Conservation (phyloP, 2,113 vertebrate species). For the Psittacara wagleri region DNA sequence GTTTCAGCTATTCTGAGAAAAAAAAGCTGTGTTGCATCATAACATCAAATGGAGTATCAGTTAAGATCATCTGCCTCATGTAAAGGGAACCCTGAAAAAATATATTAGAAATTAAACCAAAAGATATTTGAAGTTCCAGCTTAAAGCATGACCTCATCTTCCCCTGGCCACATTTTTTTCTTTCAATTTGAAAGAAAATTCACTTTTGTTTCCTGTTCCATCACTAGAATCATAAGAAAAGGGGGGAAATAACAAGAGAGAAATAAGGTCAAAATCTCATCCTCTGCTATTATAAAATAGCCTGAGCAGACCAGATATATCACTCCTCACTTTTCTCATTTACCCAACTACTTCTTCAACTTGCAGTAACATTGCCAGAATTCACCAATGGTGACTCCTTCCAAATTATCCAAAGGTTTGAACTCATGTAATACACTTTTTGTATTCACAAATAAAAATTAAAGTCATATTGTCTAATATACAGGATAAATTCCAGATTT, state of each 20-base stretch:
- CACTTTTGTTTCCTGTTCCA: not conserved
- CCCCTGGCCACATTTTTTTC: not conserved
- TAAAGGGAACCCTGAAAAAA: not conserved
- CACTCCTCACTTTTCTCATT: not conserved
- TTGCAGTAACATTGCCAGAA: not conserved
- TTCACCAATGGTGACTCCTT: not conserved
- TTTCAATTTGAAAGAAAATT: not conserved
- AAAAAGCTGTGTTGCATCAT: not conserved
- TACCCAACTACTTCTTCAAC: not conserved
- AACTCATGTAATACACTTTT: not conserved
- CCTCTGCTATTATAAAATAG: not conserved
- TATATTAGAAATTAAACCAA: not conserved
- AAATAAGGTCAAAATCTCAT: not conserved
- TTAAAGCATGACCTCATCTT: not conserved
- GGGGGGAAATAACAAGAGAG: not conserved
- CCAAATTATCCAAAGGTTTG: not conserved
- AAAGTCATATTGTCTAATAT: not conserved
- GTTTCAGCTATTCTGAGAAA: not conserved
- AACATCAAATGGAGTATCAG: not conserved
- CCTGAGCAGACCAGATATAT: not conserved
- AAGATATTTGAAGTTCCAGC: not conserved
- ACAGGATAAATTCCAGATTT: not conserved
- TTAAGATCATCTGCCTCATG: not conserved
- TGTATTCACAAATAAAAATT: not conserved
- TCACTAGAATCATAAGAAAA: not conserved